phyloP scores from a whole-genome alignment of 2,888 invertebrate species.

The Julus scandinavius region DNA sequence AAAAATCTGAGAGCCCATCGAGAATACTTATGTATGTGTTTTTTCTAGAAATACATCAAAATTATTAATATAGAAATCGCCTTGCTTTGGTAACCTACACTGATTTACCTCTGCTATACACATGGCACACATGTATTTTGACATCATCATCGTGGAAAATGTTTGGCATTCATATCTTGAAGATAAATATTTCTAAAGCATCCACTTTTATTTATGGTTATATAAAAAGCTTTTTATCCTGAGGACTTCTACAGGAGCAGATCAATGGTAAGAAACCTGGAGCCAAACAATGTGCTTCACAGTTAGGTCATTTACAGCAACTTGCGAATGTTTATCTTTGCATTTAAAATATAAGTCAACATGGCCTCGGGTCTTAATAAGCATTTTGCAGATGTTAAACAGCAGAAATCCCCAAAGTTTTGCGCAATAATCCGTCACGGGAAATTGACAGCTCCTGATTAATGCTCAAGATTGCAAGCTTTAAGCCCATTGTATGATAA shows the following conservation, averaged over 20 bases:
- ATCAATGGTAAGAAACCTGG: neutral
- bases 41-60: neutral
- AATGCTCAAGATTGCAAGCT: constrained; percentile 13
- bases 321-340: neutral
- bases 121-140: neutral
- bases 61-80: neutral
- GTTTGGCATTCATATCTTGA: neutral
- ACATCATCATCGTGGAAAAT: neutral
- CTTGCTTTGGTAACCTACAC: neutral
- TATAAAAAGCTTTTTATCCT: neutral
- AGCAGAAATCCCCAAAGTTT: constrained; percentile 16
- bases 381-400: constrained; percentile 7
- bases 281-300: neutral
- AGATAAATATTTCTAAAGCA: neutral
- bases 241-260: constrained; percentile 2
- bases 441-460: constrained; percentile 36
- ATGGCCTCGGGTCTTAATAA: neutral
- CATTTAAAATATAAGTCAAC: constrained; percentile 3
- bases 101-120: neutral
- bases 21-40: neutral
- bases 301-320: neutral
- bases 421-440: neutral
- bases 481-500: neutral
- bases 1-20: neutral
- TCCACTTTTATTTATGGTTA: constrained; percentile 30